Conservation (phyloP, 1,140 invertebrate genomes). For the Lasaia peninsularis region DNA sequence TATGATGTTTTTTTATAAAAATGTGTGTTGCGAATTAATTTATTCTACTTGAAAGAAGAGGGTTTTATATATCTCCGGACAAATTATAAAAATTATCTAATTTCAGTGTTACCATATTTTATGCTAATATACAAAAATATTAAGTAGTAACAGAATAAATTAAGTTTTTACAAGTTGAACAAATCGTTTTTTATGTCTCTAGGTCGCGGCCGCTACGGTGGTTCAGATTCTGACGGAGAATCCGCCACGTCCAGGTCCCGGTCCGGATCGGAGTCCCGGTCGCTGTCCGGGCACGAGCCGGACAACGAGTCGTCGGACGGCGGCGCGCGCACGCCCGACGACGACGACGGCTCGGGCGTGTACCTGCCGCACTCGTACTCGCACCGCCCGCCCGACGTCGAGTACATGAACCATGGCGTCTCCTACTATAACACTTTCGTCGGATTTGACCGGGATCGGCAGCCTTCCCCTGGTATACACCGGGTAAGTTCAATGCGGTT, state of each 20-base stretch:
- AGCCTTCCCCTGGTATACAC: constrained; percentile 62
- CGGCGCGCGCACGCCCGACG: constrained; percentile 80
- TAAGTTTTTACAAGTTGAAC: no score
- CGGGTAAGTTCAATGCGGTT: constrained; percentile 49
- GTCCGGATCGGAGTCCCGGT: constrained; percentile 67
- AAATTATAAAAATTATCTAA: no score
- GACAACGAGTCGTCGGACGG: constrained; percentile 84
- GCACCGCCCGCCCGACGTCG: constrained; percentile 44
- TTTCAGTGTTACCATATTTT: no score
- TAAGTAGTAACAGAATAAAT: no score
- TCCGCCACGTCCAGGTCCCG: constrained; percentile 63
- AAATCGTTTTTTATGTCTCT: neutral
- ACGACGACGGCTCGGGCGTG: constrained; percentile 68
- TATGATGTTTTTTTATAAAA: no score
- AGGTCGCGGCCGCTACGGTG: constrained; percentile 54
- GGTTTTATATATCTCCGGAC: no score
- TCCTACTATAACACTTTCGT: constrained; percentile 79
- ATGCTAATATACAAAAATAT: no score
- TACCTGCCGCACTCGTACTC: constrained; percentile 79
- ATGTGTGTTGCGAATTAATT: no score
- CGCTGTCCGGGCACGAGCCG: constrained; percentile 81
- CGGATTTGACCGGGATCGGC: constrained; percentile 71
- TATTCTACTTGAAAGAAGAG: no score
- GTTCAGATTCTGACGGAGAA: constrained; percentile 73
- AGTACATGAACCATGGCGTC: constrained; percentile 77